Evolutionary conservation across 2,888 invertebrate species (phyloP).

Genomic region (Sphinx pinastri): DNA sequence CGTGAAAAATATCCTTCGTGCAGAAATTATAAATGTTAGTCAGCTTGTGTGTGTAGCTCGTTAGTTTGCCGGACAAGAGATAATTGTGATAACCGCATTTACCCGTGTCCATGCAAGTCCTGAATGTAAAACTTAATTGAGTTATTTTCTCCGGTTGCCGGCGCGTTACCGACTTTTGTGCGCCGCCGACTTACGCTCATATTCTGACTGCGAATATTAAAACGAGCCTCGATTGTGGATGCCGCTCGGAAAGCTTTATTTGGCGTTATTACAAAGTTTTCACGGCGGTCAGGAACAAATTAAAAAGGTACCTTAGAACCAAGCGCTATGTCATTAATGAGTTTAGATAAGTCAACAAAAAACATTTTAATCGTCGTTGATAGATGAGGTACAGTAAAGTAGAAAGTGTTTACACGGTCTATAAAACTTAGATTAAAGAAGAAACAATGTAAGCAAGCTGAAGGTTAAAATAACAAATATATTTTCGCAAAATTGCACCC

Average conservation of each 20-base stretch:
- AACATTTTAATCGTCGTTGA: background rate
- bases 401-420: background rate
- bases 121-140: constrained; percentile 74
- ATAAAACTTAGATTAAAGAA: constrained; percentile 1
- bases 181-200: constrained; percentile 33
- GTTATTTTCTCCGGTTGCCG: constrained; percentile 62
- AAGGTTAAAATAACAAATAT: constrained; percentile 14
- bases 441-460: constrained; percentile 11
- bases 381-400: background rate
- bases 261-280: constrained; percentile 22
- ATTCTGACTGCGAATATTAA: constrained; percentile 15
- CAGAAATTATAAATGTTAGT: constrained; percentile 43
- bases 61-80: constrained; percentile 65
- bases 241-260: constrained; percentile 12
- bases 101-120: constrained; percentile 63
- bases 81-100: constrained; percentile 79
- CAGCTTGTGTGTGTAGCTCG: constrained; percentile 49
- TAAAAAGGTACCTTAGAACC: background rate
- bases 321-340: background rate
- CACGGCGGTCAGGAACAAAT: background rate
- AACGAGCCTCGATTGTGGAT: constrained; percentile 13
- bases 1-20: constrained; percentile 25
- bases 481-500: constrained; percentile 13
- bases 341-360: background rate
- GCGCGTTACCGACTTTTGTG: constrained; percentile 37